A percentile compares a stretch with the other conserved stretches of the same genome.
These are phyloP conservation scores for Sparus aurata DNA, from an alignment of 2,797 vertebrate species.

Conservation along the genomic window DNA sequence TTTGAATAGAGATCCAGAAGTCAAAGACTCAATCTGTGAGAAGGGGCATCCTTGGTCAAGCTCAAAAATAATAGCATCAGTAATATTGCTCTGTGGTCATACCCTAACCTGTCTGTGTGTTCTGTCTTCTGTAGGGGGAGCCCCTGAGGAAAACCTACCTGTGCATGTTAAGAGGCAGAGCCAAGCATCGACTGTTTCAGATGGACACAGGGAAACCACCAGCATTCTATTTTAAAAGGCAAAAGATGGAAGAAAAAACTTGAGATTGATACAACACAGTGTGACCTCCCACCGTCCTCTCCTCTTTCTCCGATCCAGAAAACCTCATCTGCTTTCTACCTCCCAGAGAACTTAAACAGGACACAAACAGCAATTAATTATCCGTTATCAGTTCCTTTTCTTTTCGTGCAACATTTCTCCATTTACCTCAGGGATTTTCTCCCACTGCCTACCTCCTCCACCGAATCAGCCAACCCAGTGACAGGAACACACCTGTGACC, in stretches of 20 bases:
- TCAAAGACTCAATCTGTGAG: too few relatives aligned
- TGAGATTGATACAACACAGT: conserved; percentile 36
- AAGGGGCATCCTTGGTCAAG: background rate
- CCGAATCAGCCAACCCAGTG: conserved; percentile 55
- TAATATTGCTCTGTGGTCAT: background rate
- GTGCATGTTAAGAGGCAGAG: conserved; percentile 17
- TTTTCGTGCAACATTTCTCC: conserved; percentile 50
- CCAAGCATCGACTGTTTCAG: background rate
- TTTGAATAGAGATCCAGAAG: too few relatives aligned
- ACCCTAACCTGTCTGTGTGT: conserved; percentile 30
- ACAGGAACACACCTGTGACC: conserved; percentile 60
- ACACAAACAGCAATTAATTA: conserved; percentile 30
- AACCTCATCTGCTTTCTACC: conserved; percentile 65
- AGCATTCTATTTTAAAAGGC: conserved; percentile 48
- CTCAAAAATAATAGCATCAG: background rate
- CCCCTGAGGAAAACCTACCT: conserved; percentile 21
- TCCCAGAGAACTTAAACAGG: conserved; percentile 56
- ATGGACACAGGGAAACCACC: conserved; percentile 55
- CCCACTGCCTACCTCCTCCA: conserved; percentile 73
- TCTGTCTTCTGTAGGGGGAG: conserved; percentile 51
- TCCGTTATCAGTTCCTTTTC: conserved; percentile 32
- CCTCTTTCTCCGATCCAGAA: conserved; percentile 28
- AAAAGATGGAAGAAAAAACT: conserved; percentile 28
- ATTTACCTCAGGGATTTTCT: conserved; percentile 77
- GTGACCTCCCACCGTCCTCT: conserved; percentile 44